Evolutionary conservation across 2,113 vertebrate species (phyloP).

Genomic region (Phaethon lepturus): DNA sequence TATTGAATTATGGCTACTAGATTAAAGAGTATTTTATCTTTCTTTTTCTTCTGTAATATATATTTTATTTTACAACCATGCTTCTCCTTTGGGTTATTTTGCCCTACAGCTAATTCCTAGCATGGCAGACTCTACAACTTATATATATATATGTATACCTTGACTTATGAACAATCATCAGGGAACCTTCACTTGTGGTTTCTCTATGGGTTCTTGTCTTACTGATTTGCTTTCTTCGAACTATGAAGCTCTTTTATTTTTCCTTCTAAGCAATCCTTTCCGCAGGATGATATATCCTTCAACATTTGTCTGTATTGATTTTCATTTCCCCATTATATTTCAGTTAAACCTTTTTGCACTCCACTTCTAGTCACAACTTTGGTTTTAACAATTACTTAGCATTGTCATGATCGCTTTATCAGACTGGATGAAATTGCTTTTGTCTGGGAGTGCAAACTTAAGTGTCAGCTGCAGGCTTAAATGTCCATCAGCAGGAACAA

Average conservation of each 20-base stretch:
- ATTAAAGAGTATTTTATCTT: neutral
- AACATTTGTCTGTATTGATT: slow-evolving; percentile 24
- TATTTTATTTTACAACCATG: neutral
- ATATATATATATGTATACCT: neutral
- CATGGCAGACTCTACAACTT: neutral
- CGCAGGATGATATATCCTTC: neutral
- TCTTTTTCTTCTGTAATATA: neutral
- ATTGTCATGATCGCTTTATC: neutral
- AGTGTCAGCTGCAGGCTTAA: neutral
- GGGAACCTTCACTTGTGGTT: neutral
- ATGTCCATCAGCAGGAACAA: neutral
- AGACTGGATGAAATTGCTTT: neutral
- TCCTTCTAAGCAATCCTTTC: neutral
- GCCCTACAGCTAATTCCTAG: neutral
- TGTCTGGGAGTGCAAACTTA: neutral
- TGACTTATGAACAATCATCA: neutral
- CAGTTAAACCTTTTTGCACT: neutral
- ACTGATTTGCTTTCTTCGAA: neutral
- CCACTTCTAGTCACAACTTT: neutral
- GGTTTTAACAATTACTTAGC: neutral
- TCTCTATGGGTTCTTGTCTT: neutral
- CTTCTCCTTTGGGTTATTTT: neutral
- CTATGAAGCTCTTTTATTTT: neutral
- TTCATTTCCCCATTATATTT: neutral
- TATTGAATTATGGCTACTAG: neutral